Evolutionary conservation across 2,113 vertebrate species (phyloP).

Genomic region (Pteropus alecto): DNA sequence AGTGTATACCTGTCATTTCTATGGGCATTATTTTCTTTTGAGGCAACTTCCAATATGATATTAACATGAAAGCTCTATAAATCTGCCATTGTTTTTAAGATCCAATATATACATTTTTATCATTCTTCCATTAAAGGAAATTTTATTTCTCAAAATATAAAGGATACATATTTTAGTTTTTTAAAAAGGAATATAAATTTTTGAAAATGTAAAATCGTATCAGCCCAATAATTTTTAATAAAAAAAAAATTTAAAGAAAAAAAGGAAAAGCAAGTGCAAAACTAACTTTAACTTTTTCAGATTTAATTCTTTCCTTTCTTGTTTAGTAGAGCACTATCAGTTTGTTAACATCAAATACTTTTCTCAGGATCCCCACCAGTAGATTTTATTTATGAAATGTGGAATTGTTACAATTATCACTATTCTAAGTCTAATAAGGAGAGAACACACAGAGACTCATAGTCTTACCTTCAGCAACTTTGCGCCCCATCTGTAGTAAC

Average conservation of each 20-base stretch:
- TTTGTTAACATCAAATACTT: neutral
- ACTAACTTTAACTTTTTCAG: neutral
- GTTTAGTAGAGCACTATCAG: neutral
- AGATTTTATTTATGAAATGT: neutral
- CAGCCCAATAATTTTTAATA: no score
- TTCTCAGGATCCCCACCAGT: neutral
- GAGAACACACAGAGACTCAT: neutral
- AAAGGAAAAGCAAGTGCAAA: no score
- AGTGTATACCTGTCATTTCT: neutral
- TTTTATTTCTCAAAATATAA: conserved; percentile 26
- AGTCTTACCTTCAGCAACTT: neutral
- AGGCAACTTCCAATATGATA: neutral
- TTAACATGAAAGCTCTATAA: neutral
- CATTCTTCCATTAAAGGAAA: neutral
- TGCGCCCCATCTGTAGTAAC: neutral
- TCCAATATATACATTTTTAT: neutral
- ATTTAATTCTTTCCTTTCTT: neutral
- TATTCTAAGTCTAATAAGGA: neutral
- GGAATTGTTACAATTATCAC: neutral
- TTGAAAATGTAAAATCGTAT: neutral
- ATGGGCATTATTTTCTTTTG: neutral
- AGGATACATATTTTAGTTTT: conserved; percentile 2
- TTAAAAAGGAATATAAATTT: neutral
- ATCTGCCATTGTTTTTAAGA: conserved; percentile 15
- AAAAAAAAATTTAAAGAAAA: no score